Conservation (phyloP, 2,888 invertebrate species). For the Maniola hyperantus region DNA sequence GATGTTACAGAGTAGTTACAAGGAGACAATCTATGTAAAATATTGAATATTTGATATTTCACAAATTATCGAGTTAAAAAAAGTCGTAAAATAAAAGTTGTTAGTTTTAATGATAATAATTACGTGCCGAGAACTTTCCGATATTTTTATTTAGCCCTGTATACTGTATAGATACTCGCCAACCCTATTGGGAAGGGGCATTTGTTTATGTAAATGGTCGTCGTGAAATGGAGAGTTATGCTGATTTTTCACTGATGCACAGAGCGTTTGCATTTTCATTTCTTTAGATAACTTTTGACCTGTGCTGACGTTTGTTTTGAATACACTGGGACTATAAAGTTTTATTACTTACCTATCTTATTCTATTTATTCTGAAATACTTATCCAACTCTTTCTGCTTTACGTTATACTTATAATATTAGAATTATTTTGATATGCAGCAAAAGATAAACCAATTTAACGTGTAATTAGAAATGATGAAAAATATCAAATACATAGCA, state of each 20-base stretch:
- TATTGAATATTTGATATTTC: no score
- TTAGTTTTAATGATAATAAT: no score
- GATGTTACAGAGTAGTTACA: no score
- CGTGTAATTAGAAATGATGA: no score
- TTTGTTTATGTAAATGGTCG: slow-evolving; percentile 50
- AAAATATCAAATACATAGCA: no score
- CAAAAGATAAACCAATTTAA: no score
- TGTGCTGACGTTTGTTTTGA: slow-evolving; percentile 33
- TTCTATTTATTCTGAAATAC: slow-evolving; percentile 6
- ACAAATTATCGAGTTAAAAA: no score
- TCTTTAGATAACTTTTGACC: slow-evolving; percentile 45
- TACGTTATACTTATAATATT: not conserved
- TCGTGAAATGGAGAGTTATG: slow-evolving; percentile 54
- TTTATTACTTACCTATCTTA: slow-evolving; percentile 32
- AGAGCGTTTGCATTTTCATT: slow-evolving; percentile 47
- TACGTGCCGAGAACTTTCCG: no score
- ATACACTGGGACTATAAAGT: slow-evolving; percentile 33
- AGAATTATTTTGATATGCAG: not conserved
- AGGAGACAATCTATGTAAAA: no score
- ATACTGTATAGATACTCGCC: slow-evolving; percentile 26
- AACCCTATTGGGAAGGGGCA: slow-evolving; percentile 52
- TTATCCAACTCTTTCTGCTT: not conserved
- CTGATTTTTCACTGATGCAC: slow-evolving; percentile 50
- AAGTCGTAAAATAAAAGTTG: no score
- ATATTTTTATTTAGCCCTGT: no score